A percentile compares a stretch with the other conserved stretches of the same genome.
Conservation (phyloP, 1,140 invertebrate genomes). For the Listronotus bonariensis region DNA sequence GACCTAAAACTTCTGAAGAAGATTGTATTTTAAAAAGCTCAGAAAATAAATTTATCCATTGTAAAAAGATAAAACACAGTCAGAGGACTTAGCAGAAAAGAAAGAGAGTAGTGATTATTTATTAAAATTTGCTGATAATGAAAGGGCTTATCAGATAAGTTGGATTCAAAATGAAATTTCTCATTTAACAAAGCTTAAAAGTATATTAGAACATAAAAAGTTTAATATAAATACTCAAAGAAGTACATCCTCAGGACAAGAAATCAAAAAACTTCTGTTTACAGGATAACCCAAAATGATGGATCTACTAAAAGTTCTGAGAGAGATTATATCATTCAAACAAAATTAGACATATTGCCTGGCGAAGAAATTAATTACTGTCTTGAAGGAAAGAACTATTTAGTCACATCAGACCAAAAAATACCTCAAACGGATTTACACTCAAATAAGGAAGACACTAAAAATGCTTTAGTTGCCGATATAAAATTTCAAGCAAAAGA, state of each 20-base stretch:
- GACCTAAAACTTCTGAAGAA: too few relatives aligned
- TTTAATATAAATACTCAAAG: too few relatives aligned
- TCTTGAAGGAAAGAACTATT: slow-evolving; percentile 31
- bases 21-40: too few relatives aligned
- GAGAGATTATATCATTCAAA: slow-evolving; percentile 42
- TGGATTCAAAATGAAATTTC: slow-evolving; percentile 53
- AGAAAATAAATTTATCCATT: too few relatives aligned
- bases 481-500: slow-evolving; percentile 36
- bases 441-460: background rate
- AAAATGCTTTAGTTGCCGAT: slow-evolving; percentile 24
- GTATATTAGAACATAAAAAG: slow-evolving; percentile 15
- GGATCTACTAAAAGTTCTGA: background rate
- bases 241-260: background rate
- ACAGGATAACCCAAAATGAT: slow-evolving; percentile 17
- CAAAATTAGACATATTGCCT: slow-evolving; percentile 13
- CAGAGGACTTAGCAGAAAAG: too few relatives aligned
- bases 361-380: slow-evolving; percentile 22
- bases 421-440: slow-evolving; percentile 3
- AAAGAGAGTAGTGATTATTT: slow-evolving; percentile 34
- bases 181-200: slow-evolving; percentile 47
- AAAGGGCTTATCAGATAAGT: slow-evolving; percentile 47
- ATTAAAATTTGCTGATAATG: slow-evolving; percentile 47
- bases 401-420: too few relatives aligned
- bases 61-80: too few relatives aligned
- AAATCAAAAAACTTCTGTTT: slow-evolving; percentile 1